These are phyloP conservation scores for Dipodomys merriami DNA, from an alignment of 2,113 vertebrate species.

Conservation along the genomic window DNA sequence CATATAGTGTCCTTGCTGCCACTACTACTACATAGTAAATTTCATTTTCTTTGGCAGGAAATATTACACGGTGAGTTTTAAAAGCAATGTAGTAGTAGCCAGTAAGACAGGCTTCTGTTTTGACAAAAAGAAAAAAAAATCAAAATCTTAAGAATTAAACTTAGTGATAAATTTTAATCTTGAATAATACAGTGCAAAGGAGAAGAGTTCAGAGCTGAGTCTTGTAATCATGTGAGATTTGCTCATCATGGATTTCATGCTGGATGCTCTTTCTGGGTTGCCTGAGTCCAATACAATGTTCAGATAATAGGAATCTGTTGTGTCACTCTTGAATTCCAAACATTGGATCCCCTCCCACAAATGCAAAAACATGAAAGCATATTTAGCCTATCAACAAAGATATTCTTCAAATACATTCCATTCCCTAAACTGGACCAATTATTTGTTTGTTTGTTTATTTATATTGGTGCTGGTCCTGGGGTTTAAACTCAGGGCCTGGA, in stretches of 20 bases:
- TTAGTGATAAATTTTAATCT: conserved; percentile 46
- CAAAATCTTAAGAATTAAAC: conserved; percentile 38
- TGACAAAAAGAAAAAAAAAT: not conserved
- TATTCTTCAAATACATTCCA: not conserved
- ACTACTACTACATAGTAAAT: conserved; percentile 31
- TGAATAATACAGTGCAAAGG: not conserved
- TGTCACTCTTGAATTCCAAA: conserved; percentile 26
- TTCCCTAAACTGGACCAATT: not conserved
- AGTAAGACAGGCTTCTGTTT: not conserved
- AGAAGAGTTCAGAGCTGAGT: conserved; percentile 5
- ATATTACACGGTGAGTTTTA: conserved; percentile 38
- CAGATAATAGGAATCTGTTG: not conserved
- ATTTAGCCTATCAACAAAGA: not conserved
- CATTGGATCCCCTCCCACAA: not conserved
- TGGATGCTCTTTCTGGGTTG: not conserved
- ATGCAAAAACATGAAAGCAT: not conserved
- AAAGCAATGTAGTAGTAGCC: not conserved
- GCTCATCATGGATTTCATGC: not conserved
- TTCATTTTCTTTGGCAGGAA: conserved; percentile 47
- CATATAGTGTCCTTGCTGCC: conserved; percentile 29
- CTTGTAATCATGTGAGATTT: not conserved
- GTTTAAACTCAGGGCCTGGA: too few relatives aligned
- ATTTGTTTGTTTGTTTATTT: too few relatives aligned
- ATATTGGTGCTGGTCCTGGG: too few relatives aligned
- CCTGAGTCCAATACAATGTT: not conserved